Evolutionary conservation across 2,113 vertebrate genomes (phyloP).

Genomic region (Hypocryptadius cinnamomeus): DNA sequence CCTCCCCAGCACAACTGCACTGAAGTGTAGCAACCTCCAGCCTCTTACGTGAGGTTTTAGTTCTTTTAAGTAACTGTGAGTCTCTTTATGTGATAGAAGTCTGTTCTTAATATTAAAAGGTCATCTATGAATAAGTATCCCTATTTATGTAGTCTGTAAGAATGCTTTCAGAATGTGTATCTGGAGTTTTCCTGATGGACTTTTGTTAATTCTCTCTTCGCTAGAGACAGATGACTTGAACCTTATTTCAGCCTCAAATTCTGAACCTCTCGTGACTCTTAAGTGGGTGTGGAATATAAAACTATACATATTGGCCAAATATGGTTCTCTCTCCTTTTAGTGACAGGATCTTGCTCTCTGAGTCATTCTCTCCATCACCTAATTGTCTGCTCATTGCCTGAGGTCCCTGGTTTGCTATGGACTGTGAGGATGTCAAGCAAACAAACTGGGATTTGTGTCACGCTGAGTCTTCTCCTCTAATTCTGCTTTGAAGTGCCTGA

Average conservation of each 20-base stretch:
- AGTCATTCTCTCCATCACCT: slow-evolving; percentile 36
- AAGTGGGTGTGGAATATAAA: slow-evolving; percentile 10
- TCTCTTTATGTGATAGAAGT: not conserved
- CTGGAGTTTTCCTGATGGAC: not conserved
- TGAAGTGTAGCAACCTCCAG: not conserved
- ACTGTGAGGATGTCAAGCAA: not conserved
- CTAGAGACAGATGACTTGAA: not conserved
- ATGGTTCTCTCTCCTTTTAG: not conserved
- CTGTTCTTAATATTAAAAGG: not conserved
- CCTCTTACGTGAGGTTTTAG: not conserved
- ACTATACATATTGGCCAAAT: not conserved
- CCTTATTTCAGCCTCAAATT: not conserved
- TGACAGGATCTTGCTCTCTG: not conserved
- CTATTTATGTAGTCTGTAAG: not conserved
- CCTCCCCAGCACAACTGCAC: not conserved
- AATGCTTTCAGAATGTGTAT: not conserved
- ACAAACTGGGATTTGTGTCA: slow-evolving; percentile 29
- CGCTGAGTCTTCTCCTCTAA: not conserved
- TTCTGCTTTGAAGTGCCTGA: not conserved
- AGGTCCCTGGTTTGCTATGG: not conserved
- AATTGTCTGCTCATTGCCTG: not conserved
- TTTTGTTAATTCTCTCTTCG: not conserved
- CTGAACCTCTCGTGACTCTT: not conserved
- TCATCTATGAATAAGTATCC: not conserved
- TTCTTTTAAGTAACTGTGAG: not conserved